phyloP scores from a whole-genome alignment of 2,797 vertebrate species.

The Hafferia zeledoni region DNA sequence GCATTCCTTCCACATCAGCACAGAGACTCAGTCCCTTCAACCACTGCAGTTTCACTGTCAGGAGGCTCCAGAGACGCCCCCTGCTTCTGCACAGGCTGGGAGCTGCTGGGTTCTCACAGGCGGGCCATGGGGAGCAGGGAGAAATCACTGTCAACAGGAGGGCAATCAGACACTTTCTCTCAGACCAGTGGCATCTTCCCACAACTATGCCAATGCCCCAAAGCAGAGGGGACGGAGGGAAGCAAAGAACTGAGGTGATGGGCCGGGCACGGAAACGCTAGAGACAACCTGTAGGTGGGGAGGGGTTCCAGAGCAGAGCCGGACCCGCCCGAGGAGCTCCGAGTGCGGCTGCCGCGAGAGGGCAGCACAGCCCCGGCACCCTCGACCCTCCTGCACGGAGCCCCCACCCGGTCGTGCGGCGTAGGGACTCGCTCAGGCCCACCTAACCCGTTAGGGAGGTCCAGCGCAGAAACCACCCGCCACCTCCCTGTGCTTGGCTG shows the following conservation, averaged over 20 bases:
- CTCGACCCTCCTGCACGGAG: neutral
- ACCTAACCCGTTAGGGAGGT: neutral
- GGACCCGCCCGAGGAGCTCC: neutral
- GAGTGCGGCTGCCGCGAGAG: neutral
- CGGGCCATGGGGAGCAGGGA: rapidly evolving
- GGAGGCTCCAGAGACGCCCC: neutral
- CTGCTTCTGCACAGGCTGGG: rapidly evolving
- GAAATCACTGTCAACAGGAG: neutral
- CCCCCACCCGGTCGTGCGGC: rapidly evolving
- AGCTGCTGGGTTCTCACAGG: neutral
- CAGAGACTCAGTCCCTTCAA: neutral
- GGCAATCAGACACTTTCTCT: neutral
- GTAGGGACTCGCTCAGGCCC: neutral
- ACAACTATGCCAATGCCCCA: neutral
- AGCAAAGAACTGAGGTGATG: rapidly evolving
- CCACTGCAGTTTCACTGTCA: neutral
- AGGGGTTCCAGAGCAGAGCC: neutral
- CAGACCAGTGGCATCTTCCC: neutral
- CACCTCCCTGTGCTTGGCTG: too few species aligned
- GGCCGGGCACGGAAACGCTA: neutral
- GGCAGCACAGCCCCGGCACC: neutral
- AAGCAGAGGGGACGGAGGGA: neutral
- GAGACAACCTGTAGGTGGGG: rapidly evolving
- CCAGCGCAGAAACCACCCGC: neutral
- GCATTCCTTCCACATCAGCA: neutral